Base-by-base conservation (phyloP, 2,797 vertebrate species). In the Nothura maculosa region DNA sequence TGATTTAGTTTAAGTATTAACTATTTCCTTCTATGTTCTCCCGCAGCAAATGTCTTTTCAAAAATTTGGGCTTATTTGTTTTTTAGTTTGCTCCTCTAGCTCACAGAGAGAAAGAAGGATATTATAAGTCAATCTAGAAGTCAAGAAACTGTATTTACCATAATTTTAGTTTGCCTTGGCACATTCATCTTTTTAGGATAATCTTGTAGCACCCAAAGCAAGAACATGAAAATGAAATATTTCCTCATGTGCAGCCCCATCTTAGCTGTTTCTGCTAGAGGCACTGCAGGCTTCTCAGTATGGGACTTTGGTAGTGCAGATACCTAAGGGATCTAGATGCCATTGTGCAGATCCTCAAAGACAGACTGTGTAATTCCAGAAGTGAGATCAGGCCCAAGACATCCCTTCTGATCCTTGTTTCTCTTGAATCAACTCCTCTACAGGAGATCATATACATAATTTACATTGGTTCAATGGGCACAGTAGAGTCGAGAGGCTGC, bases 311-410 rank as follows among this genome's bases (percentile, higher is more conserved):
- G 11, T 48, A 30, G 27, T 4, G 21, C 17, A 1, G 0, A 38
- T 38, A 38, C 25, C 28, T 9, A 12, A 24, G 9, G 2, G 22
- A 19, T 28, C 40, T n/a, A 9, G 60, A 43, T 7, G 5, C 8
- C 6, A 25, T 36, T 34, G 10, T 6, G 14, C 3, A 6, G 1
- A 16, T 40, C 6, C 1, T 1, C 1, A 13, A 34, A 9, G 16
- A 12, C 2, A 0, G 3, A 0, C 0, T 19, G 1, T 2, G 1
- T 8, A 54, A 40, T 10, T 7, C 25, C 48, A 68, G 54, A 72
- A 21, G 36, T 11, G 24, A 52, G n/a, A 50, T 19, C 4, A 43
- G 22, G 7, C 5, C 6, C 16, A 36, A 48, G 7, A 78, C 70
- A 57, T 30, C 24, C 22, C 3, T 68, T 42, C 40, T 32, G 48